Evolutionary conservation across 2,888 invertebrate species (phyloP), one percentile per base, ranked within the genome.

Genomic region (Volucella inanis): DNA sequence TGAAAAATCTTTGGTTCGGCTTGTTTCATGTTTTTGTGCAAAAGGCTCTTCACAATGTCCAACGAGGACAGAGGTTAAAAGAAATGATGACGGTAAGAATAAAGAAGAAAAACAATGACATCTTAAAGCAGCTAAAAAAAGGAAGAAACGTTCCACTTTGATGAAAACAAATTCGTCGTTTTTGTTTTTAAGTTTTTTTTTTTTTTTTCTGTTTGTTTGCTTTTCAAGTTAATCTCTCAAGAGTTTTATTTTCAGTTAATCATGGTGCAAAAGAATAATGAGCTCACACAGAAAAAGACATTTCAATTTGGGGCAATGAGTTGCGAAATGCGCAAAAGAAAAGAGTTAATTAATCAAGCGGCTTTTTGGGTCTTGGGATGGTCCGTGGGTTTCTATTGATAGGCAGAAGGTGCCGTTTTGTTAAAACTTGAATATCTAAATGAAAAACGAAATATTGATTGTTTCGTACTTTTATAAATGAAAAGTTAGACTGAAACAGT

Each of bases 281-380:
- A 68, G 45, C 18, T 49, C 39, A 43, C 62, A 64, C 54, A 64
- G 57, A 59, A 59, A 14, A 59, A 41, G 38, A 59, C 57, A 59
- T 59, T 38, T 59, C 41, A 59, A 59, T 59, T 59, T 59, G 57
- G 57, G 57, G 57, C 57, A 59, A 59, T 59, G 57, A 59, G 39
- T 59, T 41, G 57, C 57, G 41, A 59, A 59, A 64, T 70, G 70
- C 3, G 15, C 62, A 62, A 49, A 50, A 31, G 45, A 71, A 71
- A 64, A 15, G 70, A 54, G 70, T 64, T 71, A 64, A 78, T 78
- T 78, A 64, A 71, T 78, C 64, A 71, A 57, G 10, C n/a, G 57
- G 64, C 70, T 41, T 22, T 31, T 31, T 31, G 31, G 31, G 31
- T 31, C 31, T 31, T 31, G 31, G 31, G 31, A 31, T 31, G 4